phyloP scores from a whole-genome alignment of 92 coral and sea anemone genomes.

The Palythoa heliodiscus region DNA sequence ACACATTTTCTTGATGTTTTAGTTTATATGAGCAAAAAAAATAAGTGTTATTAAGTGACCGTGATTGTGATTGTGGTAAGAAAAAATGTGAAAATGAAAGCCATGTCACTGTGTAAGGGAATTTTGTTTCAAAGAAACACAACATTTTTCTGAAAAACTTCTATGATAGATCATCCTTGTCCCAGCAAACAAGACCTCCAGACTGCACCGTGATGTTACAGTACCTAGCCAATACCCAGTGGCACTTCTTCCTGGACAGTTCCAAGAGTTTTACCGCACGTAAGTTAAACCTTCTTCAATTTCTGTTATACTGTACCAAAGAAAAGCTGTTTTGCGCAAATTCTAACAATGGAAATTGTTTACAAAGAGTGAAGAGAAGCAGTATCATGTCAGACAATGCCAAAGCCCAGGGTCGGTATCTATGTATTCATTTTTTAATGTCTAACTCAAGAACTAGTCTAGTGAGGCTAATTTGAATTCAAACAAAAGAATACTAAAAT shows the following conservation, averaged over 20 bases:
- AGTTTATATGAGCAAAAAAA: too few relatives aligned
- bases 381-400: too few relatives aligned
- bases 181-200: conserved; percentile 76
- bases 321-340: neutral
- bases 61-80: too few relatives aligned
- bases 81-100: too few relatives aligned
- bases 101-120: neutral
- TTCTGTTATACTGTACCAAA: neutral
- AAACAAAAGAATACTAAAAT: too few relatives aligned
- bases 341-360: neutral
- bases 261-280: conserved; percentile 88
- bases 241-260: conserved; percentile 96
- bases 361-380: too few relatives aligned
- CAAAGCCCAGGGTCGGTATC: too few relatives aligned
- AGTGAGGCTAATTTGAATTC: too few relatives aligned
- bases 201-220: conserved; percentile 71
- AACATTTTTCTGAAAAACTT: neutral
- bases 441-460: too few relatives aligned
- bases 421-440: too few relatives aligned
- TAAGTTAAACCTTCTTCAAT: conserved; percentile 12
- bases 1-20: too few relatives aligned
- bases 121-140: neutral
- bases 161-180: conserved; percentile 86
- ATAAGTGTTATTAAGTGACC: too few relatives aligned
- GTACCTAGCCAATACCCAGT: conserved; percentile 93